Conservation (phyloP, 1,140 invertebrate genomes). For the Drosophila pandora region DNA sequence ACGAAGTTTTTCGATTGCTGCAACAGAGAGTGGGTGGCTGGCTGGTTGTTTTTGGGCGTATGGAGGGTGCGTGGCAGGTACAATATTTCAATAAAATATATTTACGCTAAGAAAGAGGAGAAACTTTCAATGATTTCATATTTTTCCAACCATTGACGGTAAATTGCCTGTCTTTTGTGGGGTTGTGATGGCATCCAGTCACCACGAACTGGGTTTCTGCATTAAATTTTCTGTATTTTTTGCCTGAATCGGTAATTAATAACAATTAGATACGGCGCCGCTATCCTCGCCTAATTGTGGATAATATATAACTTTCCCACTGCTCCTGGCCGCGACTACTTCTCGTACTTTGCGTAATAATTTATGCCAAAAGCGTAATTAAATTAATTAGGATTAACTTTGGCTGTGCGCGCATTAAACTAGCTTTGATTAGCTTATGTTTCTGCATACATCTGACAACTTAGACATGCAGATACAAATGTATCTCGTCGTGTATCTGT, state of each 20-base stretch:
- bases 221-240: slow-evolving; percentile 20
- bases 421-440: slow-evolving; percentile 81
- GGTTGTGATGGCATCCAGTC: not conserved
- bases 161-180: slow-evolving; percentile 30
- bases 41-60: not conserved
- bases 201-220: not conserved
- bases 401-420: slow-evolving; percentile 80
- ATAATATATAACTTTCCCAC: slow-evolving; percentile 56
- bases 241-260: slow-evolving; percentile 62
- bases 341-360: slow-evolving; percentile 64
- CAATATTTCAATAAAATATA: slow-evolving; percentile 79
- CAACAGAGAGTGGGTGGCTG: not conserved
- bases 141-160: slow-evolving; percentile 58
- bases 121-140: slow-evolving; percentile 73
- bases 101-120: slow-evolving; percentile 48
- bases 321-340: slow-evolving; percentile 16
- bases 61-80: slow-evolving; percentile 39
- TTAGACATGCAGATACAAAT: slow-evolving; percentile 72
- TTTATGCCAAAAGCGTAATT: slow-evolving; percentile 80
- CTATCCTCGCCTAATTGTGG: slow-evolving; percentile 63
- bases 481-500: slow-evolving; percentile 39
- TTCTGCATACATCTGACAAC: slow-evolving; percentile 59
- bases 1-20: slow-evolving; percentile 53
- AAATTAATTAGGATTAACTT: slow-evolving; percentile 83
- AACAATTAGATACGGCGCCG: slow-evolving; percentile 69